phyloP scores from a whole-genome alignment of 2,797 vertebrate species.

The Cuniculus paca region DNA sequence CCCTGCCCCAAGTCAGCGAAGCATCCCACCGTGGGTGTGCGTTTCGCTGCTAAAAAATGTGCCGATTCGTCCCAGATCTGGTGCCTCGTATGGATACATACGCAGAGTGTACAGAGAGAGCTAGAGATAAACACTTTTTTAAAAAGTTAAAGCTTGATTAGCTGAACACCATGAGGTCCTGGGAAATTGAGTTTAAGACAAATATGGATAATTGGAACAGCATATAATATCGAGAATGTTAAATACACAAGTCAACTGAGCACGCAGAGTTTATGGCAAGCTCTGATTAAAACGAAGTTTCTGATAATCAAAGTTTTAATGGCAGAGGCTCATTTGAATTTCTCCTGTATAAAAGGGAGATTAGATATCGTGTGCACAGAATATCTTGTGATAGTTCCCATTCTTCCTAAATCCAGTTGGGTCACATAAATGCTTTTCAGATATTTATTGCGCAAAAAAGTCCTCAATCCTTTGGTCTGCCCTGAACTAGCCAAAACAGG shows the following conservation, averaged over 20 bases:
- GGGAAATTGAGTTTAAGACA: constrained; percentile 80
- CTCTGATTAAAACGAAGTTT: constrained; percentile 83
- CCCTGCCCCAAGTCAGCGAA: neutral
- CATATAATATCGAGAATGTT: constrained; percentile 80
- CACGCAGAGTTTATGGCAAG: constrained; percentile 73
- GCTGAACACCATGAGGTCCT: constrained; percentile 68
- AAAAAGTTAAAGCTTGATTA: constrained; percentile 81
- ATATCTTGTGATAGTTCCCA: constrained; percentile 72
- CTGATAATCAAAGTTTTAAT: constrained; percentile 84
- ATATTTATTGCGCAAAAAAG: constrained; percentile 52
- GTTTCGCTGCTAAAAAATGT: neutral
- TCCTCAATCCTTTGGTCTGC: constrained; percentile 19
- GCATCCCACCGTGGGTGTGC: neutral
- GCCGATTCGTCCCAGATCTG: neutral
- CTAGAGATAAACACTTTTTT: constrained; percentile 73
- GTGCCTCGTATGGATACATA: constrained; percentile 30
- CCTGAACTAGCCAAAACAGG: constrained; percentile 68
- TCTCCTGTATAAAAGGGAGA: constrained; percentile 77
- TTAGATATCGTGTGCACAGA: constrained; percentile 70
- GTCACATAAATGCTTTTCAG: constrained; percentile 56
- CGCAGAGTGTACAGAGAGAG: constrained; percentile 9
- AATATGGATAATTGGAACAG: constrained; percentile 82
- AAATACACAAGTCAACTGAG: constrained; percentile 77
- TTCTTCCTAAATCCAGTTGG: constrained; percentile 57
- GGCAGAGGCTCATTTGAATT: constrained; percentile 81